Evolutionary conservation across 2,888 invertebrate species (phyloP).

Genomic region (Ichneumoninae sp.): DNA sequence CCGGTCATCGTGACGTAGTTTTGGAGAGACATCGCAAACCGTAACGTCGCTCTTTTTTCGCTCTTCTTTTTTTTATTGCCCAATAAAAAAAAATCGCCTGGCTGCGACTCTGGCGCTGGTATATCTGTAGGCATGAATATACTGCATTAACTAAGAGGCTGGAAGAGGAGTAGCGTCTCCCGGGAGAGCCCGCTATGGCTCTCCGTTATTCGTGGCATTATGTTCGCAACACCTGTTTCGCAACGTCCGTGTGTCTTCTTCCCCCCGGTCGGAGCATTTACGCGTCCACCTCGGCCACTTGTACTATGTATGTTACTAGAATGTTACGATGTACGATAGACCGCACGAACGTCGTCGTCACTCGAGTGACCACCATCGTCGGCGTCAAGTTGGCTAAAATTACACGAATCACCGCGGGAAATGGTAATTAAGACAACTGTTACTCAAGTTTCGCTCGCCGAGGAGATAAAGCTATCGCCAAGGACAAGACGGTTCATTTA

Average conservation of each 20-base stretch:
- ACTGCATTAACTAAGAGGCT: constrained; percentile 4
- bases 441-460: constrained; percentile 3
- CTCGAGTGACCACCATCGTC: constrained; percentile 22
- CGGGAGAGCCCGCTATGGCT: constrained; percentile 36
- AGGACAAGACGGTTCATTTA: neutral
- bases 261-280: constrained; percentile 38
- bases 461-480: constrained; percentile 16
- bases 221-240: constrained; percentile 56
- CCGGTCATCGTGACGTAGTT: neutral
- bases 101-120: neutral
- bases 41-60: constrained; percentile 27
- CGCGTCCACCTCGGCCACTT: constrained; percentile 30
- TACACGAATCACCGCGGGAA: constrained; percentile 24
- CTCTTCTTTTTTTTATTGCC: constrained; percentile 24
- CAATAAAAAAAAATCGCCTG: constrained; percentile 55
- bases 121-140: neutral
- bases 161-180: constrained; percentile 23
- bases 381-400: constrained; percentile 35
- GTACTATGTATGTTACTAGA: neutral
- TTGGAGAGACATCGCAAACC: neutral
- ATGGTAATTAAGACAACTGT: constrained; percentile 38
- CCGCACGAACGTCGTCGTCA: neutral
- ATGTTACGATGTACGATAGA: constrained; percentile 2
- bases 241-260: constrained; percentile 16
- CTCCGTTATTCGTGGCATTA: constrained; percentile 50